Evolutionary conservation across 2,113 vertebrate genomes (phyloP).

Genomic region (Emydura subglobosa): DNA sequence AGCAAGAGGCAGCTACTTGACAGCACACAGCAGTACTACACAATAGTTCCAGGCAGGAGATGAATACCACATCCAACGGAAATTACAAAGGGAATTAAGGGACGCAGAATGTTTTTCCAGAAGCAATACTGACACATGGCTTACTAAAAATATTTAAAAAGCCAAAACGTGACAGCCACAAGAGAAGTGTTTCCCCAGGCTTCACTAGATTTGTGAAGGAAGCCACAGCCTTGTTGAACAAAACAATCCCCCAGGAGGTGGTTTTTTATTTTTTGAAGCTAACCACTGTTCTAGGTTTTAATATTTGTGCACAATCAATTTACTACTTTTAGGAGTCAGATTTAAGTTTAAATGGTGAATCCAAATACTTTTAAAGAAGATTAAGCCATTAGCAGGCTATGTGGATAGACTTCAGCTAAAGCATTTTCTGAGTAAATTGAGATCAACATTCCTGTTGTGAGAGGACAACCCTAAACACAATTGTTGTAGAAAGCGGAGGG

Average conservation of each 20-base stretch:
- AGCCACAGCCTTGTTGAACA: neutral
- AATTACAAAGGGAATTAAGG: neutral
- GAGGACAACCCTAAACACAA: neutral
- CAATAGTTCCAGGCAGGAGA: neutral
- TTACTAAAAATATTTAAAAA: neutral
- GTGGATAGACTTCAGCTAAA: neutral
- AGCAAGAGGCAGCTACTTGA: neutral
- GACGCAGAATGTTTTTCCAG: neutral
- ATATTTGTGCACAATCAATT: neutral
- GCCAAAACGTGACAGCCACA: neutral
- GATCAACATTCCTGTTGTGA: neutral
- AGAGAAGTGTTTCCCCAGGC: neutral
- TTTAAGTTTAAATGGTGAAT: neutral
- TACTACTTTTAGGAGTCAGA: neutral
- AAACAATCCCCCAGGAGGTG: neutral
- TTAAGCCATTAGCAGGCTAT: neutral
- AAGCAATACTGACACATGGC: neutral
- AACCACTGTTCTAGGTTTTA: too few species aligned
- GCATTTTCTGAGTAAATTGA: neutral
- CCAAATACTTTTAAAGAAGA: neutral
- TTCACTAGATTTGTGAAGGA: neutral
- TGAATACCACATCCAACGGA: neutral
- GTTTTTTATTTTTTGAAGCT: too few species aligned
- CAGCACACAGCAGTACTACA: neutral
- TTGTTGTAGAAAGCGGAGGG: neutral